Percentiles rank a stretch among this genome's conserved stretches.
These are phyloP conservation scores for Thamnophis elegans DNA, from an alignment of 2,797 vertebrate species.

Conservation along the genomic window DNA sequence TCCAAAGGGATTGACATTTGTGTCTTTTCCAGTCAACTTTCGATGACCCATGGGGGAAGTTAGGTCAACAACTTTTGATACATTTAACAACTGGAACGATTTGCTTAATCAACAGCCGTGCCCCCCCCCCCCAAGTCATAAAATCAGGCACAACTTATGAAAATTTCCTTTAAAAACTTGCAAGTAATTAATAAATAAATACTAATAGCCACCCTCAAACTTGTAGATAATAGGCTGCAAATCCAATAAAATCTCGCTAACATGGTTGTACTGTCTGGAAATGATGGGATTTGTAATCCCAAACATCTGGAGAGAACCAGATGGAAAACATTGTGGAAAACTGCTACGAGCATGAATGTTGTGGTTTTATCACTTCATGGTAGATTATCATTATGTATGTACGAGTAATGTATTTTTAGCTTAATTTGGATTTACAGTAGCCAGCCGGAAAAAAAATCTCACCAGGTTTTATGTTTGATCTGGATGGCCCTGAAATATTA, in stretches of 20 bases:
- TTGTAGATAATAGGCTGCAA: background rate
- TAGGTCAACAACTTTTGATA: background rate
- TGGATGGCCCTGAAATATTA: conserved; percentile 75
- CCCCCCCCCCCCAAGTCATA: too few relatives aligned
- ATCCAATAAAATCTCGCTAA: background rate
- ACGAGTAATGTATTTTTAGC: conserved; percentile 3
- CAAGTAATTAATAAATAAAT: background rate
- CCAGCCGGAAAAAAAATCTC: conserved; percentile 5
- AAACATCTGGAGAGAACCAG: background rate
- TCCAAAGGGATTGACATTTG: background rate
- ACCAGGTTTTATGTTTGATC: conserved; percentile 65
- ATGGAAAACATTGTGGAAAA: background rate
- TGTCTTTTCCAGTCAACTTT: background rate
- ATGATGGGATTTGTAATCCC: background rate
- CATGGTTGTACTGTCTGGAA: background rate
- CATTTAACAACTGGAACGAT: background rate
- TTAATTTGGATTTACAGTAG: conserved; percentile 32
- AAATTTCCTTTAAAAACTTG: background rate
- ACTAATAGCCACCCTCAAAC: background rate
- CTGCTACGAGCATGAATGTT: background rate
- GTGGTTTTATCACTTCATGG: background rate
- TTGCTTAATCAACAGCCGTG: background rate
- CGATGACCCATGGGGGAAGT: background rate
- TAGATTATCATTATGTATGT: background rate
- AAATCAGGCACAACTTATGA: background rate